Evolutionary conservation across 2,797 vertebrate genomes (phyloP).

Genomic region (Hafferia zeledoni): DNA sequence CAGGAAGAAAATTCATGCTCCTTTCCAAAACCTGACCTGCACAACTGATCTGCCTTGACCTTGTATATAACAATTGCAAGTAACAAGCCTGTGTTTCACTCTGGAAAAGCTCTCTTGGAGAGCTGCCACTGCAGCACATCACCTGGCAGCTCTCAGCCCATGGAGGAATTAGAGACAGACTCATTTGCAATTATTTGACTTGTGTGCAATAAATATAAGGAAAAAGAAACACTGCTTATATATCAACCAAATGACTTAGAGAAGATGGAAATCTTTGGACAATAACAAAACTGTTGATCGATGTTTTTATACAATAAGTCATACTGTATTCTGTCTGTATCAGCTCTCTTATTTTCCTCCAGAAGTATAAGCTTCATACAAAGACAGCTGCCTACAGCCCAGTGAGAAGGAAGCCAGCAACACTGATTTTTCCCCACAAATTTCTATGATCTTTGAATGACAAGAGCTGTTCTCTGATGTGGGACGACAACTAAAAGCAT

Average conservation of each 20-base stretch:
- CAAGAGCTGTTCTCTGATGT: background rate
- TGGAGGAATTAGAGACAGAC: background rate
- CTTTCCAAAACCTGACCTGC: background rate
- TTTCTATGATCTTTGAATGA: background rate
- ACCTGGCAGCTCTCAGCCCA: background rate
- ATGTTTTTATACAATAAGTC: background rate
- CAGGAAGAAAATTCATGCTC: background rate
- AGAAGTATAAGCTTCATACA: background rate
- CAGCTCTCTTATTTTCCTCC: background rate
- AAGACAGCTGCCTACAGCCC: background rate
- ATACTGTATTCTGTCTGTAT: background rate
- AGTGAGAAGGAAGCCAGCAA: background rate
- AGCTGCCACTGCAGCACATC: fast-evolving
- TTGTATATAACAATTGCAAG: background rate
- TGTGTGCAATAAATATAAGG: background rate
- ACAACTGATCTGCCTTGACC: background rate
- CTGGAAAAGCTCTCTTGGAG: background rate
- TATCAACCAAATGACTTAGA: background rate
- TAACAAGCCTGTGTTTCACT: background rate
- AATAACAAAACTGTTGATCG: background rate
- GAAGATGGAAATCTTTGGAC: background rate
- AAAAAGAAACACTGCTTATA: background rate
- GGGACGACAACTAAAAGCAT: background rate
- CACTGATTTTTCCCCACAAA: background rate
- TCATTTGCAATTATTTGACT: background rate